Conservation (phyloP, 2,888 invertebrate genomes). For the Beris chalybata region DNA sequence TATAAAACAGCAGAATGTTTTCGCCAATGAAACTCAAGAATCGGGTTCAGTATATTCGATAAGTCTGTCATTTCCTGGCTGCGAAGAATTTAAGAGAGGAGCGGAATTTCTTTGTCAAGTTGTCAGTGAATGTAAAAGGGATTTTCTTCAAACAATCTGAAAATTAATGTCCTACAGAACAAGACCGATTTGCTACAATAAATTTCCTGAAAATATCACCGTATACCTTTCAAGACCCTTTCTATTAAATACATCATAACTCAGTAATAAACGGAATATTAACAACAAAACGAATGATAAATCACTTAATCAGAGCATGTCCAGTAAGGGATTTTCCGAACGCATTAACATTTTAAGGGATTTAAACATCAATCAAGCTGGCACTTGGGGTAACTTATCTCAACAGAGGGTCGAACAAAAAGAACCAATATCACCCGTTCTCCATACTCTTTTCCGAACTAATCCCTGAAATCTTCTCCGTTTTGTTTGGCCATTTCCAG, state of each 20-base stretch:
- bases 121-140: no score
- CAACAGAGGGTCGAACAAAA: not conserved
- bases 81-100: no score
- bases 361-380: slow-evolving; percentile 28
- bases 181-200: no score
- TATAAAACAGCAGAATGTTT: no score
- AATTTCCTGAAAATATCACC: no score
- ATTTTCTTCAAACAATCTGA: no score
- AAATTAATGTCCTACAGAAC: no score
- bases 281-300: slow-evolving; percentile 26
- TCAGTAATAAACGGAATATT: slow-evolving; percentile 19
- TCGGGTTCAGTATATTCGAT: no score
- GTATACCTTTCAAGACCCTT: no score
- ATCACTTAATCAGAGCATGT: slow-evolving; percentile 4
- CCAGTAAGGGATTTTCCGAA: slow-evolving; percentile 2
- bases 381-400: slow-evolving; percentile 8
- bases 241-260: slow-evolving; percentile 8
- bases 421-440: slow-evolving; percentile 1
- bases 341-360: slow-evolving; percentile 19
- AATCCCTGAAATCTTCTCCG: not conserved
- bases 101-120: no score
- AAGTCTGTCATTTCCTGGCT: no score
- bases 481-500: slow-evolving; percentile 7
- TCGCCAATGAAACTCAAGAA: no score
- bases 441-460: not conserved